Evolutionary conservation across 1,140 invertebrate species (phyloP), one percentile per base, ranked within the genome.

Genomic region (Dreissena rostriformis): DNA sequence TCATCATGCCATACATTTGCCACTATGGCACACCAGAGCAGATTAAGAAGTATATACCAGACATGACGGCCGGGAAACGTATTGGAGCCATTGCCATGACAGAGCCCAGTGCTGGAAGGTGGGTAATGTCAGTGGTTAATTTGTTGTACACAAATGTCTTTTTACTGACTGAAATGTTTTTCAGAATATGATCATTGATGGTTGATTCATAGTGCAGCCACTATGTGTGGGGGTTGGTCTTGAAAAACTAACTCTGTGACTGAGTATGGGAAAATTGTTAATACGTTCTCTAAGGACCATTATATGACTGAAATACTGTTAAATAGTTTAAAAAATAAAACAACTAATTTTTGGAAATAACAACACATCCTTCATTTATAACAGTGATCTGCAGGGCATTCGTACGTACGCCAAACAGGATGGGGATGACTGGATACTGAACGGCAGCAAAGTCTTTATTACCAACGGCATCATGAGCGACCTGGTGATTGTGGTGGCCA

Each of bases 391-490:
- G 19, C 94, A 95, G 85, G 94, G 94, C 29, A 91, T 94, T 17
- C 85, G 91, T 63, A 94, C 94, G 17, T 91, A 91, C 88, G 94
- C 94, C 12, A 93, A 92, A 74, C 91, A 92, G 82, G 94, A 94
- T 87, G 94, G 94, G 10, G 87, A 88, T 84, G 94, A 94, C 85
- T 95, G 90, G 83, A 94, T 95, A 75, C 82, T 95, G 4, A 94
- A 94, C 87, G 94, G 94, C 26, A 94, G 93, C 70, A 95, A 94
- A 87, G 91, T 92, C 0, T 95, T 94, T 87, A 95, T 94, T 78
- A 94, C 94, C 19, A 94, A 94, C 88, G 94, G 94, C 53, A 94
- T 88, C 86, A 91, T 94, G 91, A 82, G 88, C 67, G 94, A 94
- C 86, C 75, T 94, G 8, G 93, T 94, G n/a, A 88, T 95, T 72